Conservation (phyloP, 2,888 invertebrate species). For the Pristionchus arcanus region DNA sequence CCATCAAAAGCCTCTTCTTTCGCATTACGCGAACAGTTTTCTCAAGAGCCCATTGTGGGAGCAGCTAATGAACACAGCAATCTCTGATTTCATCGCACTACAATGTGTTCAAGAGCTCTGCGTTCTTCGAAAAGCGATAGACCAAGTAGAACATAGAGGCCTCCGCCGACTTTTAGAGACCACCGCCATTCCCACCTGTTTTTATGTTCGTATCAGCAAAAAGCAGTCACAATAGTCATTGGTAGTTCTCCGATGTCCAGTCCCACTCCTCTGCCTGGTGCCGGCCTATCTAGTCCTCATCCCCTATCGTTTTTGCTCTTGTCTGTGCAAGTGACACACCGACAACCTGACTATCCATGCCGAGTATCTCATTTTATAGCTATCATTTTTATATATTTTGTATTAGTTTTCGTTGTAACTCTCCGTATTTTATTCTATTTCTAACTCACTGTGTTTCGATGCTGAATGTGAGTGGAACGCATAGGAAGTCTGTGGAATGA, state of each 20-base stretch:
- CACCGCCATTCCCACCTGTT: background rate
- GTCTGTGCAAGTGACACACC: constrained; percentile 2
- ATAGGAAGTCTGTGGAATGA: too few species aligned
- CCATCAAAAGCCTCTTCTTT: background rate
- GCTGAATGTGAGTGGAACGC: too few species aligned
- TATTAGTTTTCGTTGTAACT: background rate
- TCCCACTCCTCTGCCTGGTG: background rate
- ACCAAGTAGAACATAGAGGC: too few species aligned
- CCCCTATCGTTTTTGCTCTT: constrained; percentile 2
- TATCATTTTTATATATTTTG: too few species aligned
- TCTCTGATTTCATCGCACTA: background rate
- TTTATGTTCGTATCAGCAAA: background rate
- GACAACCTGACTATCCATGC: background rate
- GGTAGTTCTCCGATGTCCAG: background rate
- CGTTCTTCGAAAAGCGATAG: too few species aligned
- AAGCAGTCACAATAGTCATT: constrained; percentile 37
- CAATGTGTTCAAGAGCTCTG: constrained; percentile 4
- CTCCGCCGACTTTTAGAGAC: background rate
- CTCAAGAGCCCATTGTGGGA: constrained; percentile 42
- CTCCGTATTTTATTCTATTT: background rate
- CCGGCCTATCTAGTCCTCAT: constrained; percentile 10
- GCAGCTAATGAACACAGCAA: background rate
- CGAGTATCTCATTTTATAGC: background rate
- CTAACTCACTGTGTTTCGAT: too few species aligned
- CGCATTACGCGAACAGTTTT: background rate